Conservation (phyloP, 2,888 invertebrate species). For the Branchipolynoe longqiensis region DNA sequence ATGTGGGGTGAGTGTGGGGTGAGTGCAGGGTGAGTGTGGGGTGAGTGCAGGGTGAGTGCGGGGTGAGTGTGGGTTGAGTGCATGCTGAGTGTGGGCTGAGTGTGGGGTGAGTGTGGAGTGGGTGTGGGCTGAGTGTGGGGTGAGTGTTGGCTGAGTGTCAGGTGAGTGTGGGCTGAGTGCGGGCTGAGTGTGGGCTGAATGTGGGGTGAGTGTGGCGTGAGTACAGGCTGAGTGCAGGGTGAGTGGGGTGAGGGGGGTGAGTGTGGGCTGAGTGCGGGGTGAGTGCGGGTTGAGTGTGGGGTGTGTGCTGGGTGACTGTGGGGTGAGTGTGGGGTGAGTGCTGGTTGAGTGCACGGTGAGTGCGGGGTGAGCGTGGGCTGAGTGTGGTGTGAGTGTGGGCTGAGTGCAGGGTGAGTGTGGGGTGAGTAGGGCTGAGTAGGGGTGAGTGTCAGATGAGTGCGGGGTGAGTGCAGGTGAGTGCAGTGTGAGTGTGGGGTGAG, state of each 20-base stretch:
- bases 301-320: background rate
- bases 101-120: background rate
- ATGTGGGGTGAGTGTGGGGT: background rate
- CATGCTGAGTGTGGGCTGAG: background rate
- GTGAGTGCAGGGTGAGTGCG: background rate
- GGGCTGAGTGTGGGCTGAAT: background rate
- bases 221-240: background rate
- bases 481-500: background rate
- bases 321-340: background rate
- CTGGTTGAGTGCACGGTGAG: background rate
- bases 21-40: background rate
- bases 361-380: background rate
- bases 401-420: background rate
- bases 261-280: background rate
- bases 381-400: background rate
- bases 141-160: too few species aligned
- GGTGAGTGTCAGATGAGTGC: background rate
- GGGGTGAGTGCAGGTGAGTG: background rate
- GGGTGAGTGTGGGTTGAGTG: background rate
- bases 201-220: background rate
- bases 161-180: background rate
- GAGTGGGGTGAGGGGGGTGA: too few species aligned
- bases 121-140: background rate
- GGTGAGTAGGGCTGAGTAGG: background rate
- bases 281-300: background rate